Evolutionary conservation across 2,113 vertebrate species (phyloP), one percentile per base, ranked within the genome.

Genomic region (Eulemur macaco): DNA sequence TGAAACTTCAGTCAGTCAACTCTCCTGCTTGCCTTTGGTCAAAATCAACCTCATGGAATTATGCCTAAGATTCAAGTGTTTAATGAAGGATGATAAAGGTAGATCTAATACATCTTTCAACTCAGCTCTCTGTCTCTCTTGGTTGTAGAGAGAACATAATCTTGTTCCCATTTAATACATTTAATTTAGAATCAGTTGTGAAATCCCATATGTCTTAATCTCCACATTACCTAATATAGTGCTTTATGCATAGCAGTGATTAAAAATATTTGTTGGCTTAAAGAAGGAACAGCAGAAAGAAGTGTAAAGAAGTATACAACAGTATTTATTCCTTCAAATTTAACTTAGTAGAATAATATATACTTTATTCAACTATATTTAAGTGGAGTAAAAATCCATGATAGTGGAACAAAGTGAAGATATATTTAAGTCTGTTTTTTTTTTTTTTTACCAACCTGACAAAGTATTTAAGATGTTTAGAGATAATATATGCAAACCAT

Each of bases 181-280:
- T 89, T 76, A 89, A 85, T 82, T 50, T 74, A 92, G 8, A 76
- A 85, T 50, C 60, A 45, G 0, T 31, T 89, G 18, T 95, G 31
- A 83, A 10, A 37, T 29, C 73, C 31, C 31, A 0, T 34, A 37
- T 2, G 18, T 92, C 21, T 63, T 89, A 42, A 45, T 78, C 9
- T 86, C 45, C 11, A 50, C 25, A 4, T 54, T 47, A 39, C 13
- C 37, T 89, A 88, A 71, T 6, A 63, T 20, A 68, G 9, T 80
- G 14, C 20, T 82, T 9, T 94, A 10, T 31, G 15, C 25, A 82
- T 42, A 88, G 20, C 8, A 31, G 17, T 81, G 20, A 81, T 91
- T 80, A 94, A 80, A 90, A 74, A 68, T 54, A 90, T 71, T 60
- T 88, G 31, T 64, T 76, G 45, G 37, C 7, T 91, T 97, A 69